Percentiles rank a stretch among this genome's conserved stretches.
Evolutionary conservation across 2,113 vertebrate species (phyloP).

Genomic region (Erinaceus europaeus): DNA sequence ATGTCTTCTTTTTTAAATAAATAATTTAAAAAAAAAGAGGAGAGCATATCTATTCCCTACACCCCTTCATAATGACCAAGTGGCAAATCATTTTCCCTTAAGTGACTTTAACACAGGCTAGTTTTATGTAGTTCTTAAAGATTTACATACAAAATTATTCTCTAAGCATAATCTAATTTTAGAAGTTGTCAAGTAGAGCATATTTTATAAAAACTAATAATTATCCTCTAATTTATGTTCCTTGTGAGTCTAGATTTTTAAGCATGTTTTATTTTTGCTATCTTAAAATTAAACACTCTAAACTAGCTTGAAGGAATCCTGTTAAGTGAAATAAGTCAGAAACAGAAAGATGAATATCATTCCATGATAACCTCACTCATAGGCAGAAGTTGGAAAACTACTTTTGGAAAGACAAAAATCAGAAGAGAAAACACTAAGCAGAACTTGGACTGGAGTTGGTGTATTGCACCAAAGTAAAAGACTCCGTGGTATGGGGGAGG

Average conservation of each 20-base stretch:
- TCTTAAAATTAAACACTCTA: constrained; percentile 38
- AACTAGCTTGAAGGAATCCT: no score
- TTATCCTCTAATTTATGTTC: not conserved
- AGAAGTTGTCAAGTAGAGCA: not conserved
- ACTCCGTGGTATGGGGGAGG: no score
- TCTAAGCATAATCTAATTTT: constrained; percentile 7
- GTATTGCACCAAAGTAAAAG: no score
- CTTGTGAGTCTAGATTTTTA: not conserved
- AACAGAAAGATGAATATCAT: no score
- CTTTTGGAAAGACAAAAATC: no score
- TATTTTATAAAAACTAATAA: constrained; percentile 6
- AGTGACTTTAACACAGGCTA: not conserved
- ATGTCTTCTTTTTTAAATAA: no score
- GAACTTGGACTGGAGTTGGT: no score
- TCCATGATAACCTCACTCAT: no score
- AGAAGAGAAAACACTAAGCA: no score
- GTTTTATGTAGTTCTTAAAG: not conserved
- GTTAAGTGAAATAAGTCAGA: no score
- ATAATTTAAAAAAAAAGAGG: no score
- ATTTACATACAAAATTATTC: not conserved
- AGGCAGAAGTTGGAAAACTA: no score
- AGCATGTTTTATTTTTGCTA: not conserved
- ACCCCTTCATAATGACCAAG: not conserved
- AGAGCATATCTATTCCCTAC: not conserved
- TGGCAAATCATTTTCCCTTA: not conserved